Evolutionary conservation across 2,113 vertebrate genomes (phyloP).

Genomic region (Rutilus rutilus): DNA sequence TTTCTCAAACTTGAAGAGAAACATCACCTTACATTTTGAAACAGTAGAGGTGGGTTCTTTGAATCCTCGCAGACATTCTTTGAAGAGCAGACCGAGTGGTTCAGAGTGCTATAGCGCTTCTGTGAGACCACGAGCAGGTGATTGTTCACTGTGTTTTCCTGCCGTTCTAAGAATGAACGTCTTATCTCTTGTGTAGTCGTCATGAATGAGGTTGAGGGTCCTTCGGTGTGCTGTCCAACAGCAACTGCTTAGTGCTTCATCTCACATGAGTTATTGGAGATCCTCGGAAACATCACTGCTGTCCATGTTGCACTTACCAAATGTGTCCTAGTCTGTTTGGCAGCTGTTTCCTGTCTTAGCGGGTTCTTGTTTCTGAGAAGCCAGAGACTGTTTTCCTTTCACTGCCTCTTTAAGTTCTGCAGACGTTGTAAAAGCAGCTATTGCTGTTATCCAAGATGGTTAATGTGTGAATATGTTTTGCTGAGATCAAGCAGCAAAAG

Average conservation of each 20-base stretch:
- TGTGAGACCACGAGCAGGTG: conserved; percentile 19
- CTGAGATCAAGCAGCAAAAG: not conserved
- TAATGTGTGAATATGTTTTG: conserved; percentile 24
- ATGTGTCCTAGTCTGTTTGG: conserved; percentile 33
- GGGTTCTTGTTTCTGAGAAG: conserved; percentile 53
- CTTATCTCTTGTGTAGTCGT: not conserved
- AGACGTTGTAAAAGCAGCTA: conserved; percentile 24
- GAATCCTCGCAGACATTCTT: conserved; percentile 18
- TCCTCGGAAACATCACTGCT: conserved; percentile 10
- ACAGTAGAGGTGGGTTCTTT: conserved; percentile 23
- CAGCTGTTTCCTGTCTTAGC: conserved; percentile 53
- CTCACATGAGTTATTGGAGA: not conserved
- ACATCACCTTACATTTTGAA: not conserved
- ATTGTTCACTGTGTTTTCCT: conserved; percentile 26
- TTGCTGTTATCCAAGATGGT: not conserved
- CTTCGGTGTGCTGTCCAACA: not conserved
- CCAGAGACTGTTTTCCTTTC: conserved; percentile 37
- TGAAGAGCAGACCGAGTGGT: conserved; percentile 25
- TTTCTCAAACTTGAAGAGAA: not conserved
- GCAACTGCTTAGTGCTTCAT: not conserved
- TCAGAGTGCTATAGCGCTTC: conserved; percentile 15
- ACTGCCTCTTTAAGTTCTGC: conserved; percentile 38
- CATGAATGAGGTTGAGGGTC: conserved; percentile 1
- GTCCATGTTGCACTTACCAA: not conserved
- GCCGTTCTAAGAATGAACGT: conserved; percentile 15